These are phyloP conservation scores for Tichodroma muraria DNA, from an alignment of 2,113 vertebrate genomes.

Conservation along the genomic window DNA sequence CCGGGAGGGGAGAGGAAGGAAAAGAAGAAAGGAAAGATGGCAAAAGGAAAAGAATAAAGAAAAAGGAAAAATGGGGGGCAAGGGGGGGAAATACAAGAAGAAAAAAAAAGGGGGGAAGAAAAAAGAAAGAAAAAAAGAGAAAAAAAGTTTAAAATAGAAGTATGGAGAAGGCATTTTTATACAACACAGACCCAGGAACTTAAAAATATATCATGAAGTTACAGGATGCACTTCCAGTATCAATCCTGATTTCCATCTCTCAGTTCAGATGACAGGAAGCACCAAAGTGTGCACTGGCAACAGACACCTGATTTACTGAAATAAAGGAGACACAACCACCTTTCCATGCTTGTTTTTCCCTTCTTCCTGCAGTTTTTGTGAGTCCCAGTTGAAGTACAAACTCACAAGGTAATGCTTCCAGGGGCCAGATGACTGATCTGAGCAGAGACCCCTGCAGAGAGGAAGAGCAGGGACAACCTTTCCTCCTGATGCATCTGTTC, in stretches of 20 bases:
- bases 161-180: neutral
- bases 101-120: too few species aligned
- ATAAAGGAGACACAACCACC: neutral
- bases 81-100: neutral
- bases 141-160: neutral
- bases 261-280: neutral
- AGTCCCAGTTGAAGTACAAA: neutral
- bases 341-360: accelerated
- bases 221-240: neutral
- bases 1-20: neutral
- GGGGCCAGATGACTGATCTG: neutral
- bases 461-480: neutral
- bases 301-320: neutral
- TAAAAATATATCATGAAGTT: neutral
- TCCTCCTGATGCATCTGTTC: too few species aligned
- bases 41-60: neutral
- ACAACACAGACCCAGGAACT: neutral
- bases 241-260: neutral
- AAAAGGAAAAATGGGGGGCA: accelerated
- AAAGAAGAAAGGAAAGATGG: neutral
- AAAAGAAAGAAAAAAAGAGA: too few species aligned
- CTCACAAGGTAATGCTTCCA: neutral
- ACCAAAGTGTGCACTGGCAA: accelerated
- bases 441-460: neutral
- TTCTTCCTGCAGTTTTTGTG: neutral